Evolutionary conservation across 2,113 vertebrate genomes (phyloP), one percentile per base, ranked within the genome.

Genomic region (Triplophysa rosa): DNA sequence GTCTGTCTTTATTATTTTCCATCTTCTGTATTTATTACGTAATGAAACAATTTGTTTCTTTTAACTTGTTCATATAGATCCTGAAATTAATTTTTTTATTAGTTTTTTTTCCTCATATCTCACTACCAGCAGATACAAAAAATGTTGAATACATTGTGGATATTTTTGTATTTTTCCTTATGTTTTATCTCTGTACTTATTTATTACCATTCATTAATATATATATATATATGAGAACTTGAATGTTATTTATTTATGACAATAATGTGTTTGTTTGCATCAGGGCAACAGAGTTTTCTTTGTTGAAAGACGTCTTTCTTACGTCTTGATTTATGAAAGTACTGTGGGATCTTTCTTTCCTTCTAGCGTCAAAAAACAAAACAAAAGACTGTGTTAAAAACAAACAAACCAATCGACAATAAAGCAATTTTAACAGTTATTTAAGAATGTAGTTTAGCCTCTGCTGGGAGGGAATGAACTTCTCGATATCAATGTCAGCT

Each of bases 361-460:
- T 91, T 89, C 87, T 89, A 89, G 86, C 84, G 88, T 89, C 82
- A 89, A 84, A 90, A 90, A 85, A 6, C 33, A 83, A 73, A 79
- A 90, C 88, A 90, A 89, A 87, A 85, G 89, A 86, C 85, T 87
- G 87, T 89, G 84, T 87, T 90, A 88, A 84, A 85, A 90, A 91
- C 29, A 40, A 59, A 40, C 52, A 23, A 70, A 54, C 26, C 47
- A 23, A 59, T 33, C 33, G 33, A 61, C 33, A 73, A 85, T 87
- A 89, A 87, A 13, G 58, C 24, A 19, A 63, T 89, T 89, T 94
- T 92, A 92, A 90, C 91, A 91, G 92, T 94, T 91, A 94, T 94
- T 95, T 93, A 94, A 94, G 94, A 95, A 96, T 94, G 94, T 95
- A 96, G 94, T 94, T 90, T 96, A 95, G 93, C 93, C 92, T 95